Conservation (phyloP, 2,888 invertebrate species). For the Heliconius cydno region DNA sequence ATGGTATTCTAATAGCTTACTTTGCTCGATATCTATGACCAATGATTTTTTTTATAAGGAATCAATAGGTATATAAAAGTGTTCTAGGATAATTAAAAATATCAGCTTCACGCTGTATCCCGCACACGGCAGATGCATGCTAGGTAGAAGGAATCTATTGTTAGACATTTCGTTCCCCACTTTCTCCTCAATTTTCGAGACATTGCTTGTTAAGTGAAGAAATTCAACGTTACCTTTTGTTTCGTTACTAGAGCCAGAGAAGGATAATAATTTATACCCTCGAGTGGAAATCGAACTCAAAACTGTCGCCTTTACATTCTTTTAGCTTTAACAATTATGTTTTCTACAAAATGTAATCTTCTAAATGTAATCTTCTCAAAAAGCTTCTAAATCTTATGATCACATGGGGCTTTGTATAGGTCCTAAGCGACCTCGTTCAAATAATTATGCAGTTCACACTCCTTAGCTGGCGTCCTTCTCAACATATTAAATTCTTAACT, state of each 20-base stretch:
- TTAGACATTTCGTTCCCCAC: too few species aligned
- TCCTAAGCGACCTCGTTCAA: not conserved
- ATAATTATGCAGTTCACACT: not conserved
- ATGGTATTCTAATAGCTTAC: not conserved
- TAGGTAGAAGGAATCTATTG: too few species aligned
- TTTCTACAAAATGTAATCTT: not conserved
- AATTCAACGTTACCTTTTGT: not conserved
- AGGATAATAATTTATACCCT: not conserved
- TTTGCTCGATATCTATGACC: not conserved
- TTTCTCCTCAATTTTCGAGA: too few species aligned
- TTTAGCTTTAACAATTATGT: not conserved
- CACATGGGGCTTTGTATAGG: not conserved
- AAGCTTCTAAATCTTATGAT: not conserved
- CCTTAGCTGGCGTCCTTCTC: not conserved
- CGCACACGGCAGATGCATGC: too few species aligned
- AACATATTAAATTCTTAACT: slow-evolving; percentile 20
- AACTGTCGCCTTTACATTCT: not conserved
- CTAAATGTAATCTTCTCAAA: not conserved
- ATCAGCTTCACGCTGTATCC: too few species aligned
- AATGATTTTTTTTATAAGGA: not conserved
- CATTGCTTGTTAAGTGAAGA: not conserved
- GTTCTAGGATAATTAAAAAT: too few species aligned
- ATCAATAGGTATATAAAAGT: too few species aligned
- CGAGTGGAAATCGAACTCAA: not conserved
- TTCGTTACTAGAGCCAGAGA: not conserved